Evolutionary conservation across 2,113 vertebrate species (phyloP).

Genomic region (Thymallus thymallus): DNA sequence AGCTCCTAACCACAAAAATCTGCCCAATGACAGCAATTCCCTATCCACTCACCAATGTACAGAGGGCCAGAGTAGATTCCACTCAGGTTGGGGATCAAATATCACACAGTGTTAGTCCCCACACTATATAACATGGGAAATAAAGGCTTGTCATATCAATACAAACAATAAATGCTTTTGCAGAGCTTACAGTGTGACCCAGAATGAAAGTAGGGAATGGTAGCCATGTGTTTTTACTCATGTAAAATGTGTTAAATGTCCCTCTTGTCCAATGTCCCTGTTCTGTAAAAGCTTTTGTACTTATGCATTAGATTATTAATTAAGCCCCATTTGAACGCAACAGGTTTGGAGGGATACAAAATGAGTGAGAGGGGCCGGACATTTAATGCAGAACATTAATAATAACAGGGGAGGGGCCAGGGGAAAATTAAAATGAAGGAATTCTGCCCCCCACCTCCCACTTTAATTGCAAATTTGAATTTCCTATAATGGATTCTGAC

Average conservation of each 20-base stretch:
- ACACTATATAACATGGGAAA: slow-evolving; percentile 1
- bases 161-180: background rate
- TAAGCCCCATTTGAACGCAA: slow-evolving; percentile 61
- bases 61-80: slow-evolving; percentile 8
- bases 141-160: slow-evolving; percentile 5
- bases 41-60: slow-evolving; percentile 10
- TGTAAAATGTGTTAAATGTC: slow-evolving; percentile 31
- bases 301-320: slow-evolving; percentile 66
- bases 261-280: slow-evolving; percentile 16
- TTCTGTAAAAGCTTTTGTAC: slow-evolving; percentile 39
- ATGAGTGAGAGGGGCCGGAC: slow-evolving; percentile 47
- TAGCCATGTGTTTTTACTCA: background rate
- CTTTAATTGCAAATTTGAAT: slow-evolving; percentile 83
- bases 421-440: slow-evolving; percentile 71
- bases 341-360: slow-evolving; percentile 47
- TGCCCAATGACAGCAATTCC: slow-evolving; percentile 13
- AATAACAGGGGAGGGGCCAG: slow-evolving; percentile 61
- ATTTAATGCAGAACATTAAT: slow-evolving; percentile 72
- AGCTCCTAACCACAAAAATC: slow-evolving; percentile 16
- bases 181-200: slow-evolving; percentile 2
- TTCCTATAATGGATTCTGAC: slow-evolving; percentile 79
- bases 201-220: background rate
- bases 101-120: slow-evolving; percentile 3
- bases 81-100: slow-evolving; percentile 31
- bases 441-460: slow-evolving; percentile 69